phyloP scores from a whole-genome alignment of 2,888 invertebrate genomes.

The Chalcosyrphus nemorum region DNA sequence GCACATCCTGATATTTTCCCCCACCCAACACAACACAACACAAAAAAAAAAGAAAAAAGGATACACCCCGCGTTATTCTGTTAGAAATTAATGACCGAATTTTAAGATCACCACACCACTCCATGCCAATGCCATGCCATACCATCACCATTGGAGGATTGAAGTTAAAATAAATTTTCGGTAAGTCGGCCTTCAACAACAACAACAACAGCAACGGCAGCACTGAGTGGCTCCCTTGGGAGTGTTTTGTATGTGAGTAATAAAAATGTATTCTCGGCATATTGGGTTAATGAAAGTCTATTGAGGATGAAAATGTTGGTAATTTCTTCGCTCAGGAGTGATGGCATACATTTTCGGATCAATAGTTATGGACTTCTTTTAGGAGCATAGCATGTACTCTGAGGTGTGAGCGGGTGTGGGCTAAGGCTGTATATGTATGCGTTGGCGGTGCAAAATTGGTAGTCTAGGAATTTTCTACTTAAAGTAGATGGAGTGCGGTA shows the following conservation, averaged over 20 bases:
- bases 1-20: conserved; percentile 52
- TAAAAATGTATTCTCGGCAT: conserved; percentile 55
- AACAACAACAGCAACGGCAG: conserved; percentile 21
- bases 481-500: neutral
- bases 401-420: neutral
- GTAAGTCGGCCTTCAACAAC: conserved; percentile 30
- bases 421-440: too few relatives aligned
- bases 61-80: conserved; percentile 53
- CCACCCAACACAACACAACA: too few relatives aligned
- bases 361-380: conserved; percentile 11
- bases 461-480: neutral
- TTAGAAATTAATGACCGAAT: conserved; percentile 71
- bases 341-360: conserved; percentile 34
- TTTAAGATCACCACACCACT: conserved; percentile 61
- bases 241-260: conserved; percentile 47
- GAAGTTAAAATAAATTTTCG: conserved; percentile 57
- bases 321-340: conserved; percentile 31
- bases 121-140: too few relatives aligned
- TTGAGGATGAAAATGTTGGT: conserved; percentile 40
- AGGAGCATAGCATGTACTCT: neutral
- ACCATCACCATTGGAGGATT: conserved; percentile 17
- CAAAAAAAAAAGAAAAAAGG: too few relatives aligned
- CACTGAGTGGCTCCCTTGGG: conserved; percentile 31
- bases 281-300: conserved; percentile 64
- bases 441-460: neutral